Evolutionary conservation across 2,797 vertebrate genomes (phyloP), one percentile per base, ranked within the genome.

Genomic region (Dendrocincla fuliginosa): DNA sequence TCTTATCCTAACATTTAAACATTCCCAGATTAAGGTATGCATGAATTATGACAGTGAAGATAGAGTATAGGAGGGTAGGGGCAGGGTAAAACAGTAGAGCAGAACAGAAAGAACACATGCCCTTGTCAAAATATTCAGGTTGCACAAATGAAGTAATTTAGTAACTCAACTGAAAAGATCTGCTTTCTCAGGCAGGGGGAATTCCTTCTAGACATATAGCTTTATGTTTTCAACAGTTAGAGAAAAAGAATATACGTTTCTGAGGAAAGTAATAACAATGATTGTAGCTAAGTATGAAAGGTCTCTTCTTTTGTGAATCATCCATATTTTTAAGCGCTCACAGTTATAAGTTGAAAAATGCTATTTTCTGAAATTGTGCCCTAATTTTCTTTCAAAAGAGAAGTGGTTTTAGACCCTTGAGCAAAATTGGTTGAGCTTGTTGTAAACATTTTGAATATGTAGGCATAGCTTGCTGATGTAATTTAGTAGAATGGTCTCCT

Each of bases 111-210:
- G 33, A 80, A 52, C 35, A 76, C 50, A 76, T 82, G 75, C 30
- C 44, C 49, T 68, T 95, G 79, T 93, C 88, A 93, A 95, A 95
- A 94, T 65, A 84, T 82, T 93, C 63, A 87, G 28, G 50, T 61
- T 88, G 70, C 55, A 84, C 20, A 94, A 88, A 61, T 55, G 63
- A 91, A 94, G 17, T 9, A 28, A 92, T 52, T 90, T 87, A 89
- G 52, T 56, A 89, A 50, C 18, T 86, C 44, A 63, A 0, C 70
- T 79, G 64, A 70, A 89, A 88, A 90, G 32, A 64, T 55, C 47
- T 89, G 11, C 49, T 73, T 92, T 73, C 30, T 15, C 16, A 86
- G 14, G 27, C 33, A 71, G 28, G 5, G 17, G 13, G 30, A 93
- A 84, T 56, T 17, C 53, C 88, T 88, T 86, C 65, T 44, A 49